Percentiles rank a stretch among this genome's conserved stretches.
Conservation (phyloP, 2,797 vertebrate genomes). For the Lepus oiostolus region DNA sequence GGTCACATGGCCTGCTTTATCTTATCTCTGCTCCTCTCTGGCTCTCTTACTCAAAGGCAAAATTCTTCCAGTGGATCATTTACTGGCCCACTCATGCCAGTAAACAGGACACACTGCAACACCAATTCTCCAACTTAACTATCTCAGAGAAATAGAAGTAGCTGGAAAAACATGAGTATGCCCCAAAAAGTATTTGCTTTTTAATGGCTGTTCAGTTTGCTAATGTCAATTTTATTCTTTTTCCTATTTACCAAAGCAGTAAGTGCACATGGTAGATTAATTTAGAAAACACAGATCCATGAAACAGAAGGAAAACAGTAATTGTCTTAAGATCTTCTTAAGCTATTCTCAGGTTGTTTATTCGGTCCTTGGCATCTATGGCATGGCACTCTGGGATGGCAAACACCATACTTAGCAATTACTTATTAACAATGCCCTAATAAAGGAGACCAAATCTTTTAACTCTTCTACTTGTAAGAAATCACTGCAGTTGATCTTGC, state of each 20-base stretch:
- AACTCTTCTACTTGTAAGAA: background rate
- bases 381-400: too few species aligned
- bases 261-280: conserved; percentile 15
- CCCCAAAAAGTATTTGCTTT: conserved; percentile 29
- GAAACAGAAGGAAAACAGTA: conserved; percentile 49
- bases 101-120: background rate
- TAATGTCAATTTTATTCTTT: conserved; percentile 52
- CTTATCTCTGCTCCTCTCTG: background rate
- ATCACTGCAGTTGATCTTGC: background rate
- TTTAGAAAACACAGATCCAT: conserved; percentile 31
- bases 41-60: background rate
- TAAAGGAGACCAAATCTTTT: background rate
- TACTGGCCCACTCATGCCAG: background rate
- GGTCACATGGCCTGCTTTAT: background rate
- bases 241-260: conserved; percentile 39
- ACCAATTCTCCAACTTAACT: conserved; percentile 41
- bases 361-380: rapidly evolving
- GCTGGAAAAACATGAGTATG: background rate
- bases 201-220: background rate
- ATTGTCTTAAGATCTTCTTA: background rate
- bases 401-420: background rate
- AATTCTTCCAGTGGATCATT: background rate
- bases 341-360: background rate
- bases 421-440: background rate
- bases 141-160: background rate